phyloP scores from a whole-genome alignment of 2,888 invertebrate genomes.

The Acleris laterana region DNA sequence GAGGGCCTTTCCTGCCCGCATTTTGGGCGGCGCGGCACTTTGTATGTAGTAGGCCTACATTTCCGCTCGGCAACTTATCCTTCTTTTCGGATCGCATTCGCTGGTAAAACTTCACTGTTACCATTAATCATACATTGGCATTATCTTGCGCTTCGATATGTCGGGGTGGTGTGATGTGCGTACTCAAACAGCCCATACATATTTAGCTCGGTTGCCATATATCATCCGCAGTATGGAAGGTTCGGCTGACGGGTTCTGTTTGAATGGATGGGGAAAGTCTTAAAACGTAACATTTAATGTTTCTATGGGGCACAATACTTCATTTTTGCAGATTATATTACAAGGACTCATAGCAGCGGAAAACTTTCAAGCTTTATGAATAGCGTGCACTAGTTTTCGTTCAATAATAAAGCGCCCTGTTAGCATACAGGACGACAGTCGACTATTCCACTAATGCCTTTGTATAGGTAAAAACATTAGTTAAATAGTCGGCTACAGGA shows the following conservation, averaged over 20 bases:
- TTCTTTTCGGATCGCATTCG: conserved; percentile 54
- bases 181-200: conserved; percentile 49
- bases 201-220: conserved; percentile 42
- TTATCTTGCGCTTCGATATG: conserved; percentile 59
- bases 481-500: background rate
- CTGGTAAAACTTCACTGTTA: conserved; percentile 55
- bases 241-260: conserved; percentile 15
- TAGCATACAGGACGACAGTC: no score
- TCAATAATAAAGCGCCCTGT: background rate
- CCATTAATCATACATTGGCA: conserved; percentile 73
- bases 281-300: background rate
- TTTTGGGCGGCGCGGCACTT: conserved; percentile 55
- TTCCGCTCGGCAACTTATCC: conserved; percentile 52
- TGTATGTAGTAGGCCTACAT: conserved; percentile 62
- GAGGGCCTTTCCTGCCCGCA: conserved; percentile 53
- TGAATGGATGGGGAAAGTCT: conserved; percentile 13
- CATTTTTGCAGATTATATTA: background rate
- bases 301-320: background rate
- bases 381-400: background rate
- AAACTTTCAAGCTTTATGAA: background rate
- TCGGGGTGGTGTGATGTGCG: conserved; percentile 49
- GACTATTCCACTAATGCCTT: no score
- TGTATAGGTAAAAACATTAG: background rate
- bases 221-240: conserved; percentile 37
- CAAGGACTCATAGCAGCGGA: background rate